Percentiles rank a stretch among this genome's conserved stretches.
These are phyloP conservation scores for Sylvilagus floridanus DNA, from an alignment of 2,797 vertebrate genomes.

Conservation along the genomic window DNA sequence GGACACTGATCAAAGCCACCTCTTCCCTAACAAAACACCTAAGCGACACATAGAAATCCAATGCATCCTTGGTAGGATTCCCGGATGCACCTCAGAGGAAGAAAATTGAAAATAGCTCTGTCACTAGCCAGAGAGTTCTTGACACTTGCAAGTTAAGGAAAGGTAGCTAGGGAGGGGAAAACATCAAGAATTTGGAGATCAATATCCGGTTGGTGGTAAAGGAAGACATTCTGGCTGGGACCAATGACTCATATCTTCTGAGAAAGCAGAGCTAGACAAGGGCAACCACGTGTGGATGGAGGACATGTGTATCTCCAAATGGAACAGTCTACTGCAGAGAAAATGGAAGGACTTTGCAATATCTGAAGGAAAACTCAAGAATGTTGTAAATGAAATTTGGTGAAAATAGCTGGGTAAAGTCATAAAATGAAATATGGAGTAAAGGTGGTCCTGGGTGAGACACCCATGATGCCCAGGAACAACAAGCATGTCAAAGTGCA, in stretches of 20 bases:
- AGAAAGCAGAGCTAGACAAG: not conserved
- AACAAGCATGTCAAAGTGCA: not conserved
- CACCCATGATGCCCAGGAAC: not conserved
- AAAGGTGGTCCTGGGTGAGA: not conserved
- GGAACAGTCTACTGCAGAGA: not conserved
- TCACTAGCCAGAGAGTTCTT: not conserved
- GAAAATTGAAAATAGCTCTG: fast-evolving
- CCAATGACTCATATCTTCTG: not conserved
- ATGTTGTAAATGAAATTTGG: not conserved
- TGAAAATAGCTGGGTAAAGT: not conserved
- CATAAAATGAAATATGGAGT: not conserved
- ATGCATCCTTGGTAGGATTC: not conserved
- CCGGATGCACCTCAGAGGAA: not conserved
- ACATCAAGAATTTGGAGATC: not conserved
- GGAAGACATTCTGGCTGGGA: not conserved
- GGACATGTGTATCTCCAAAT: not conserved
- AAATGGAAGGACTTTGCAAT: not conserved
- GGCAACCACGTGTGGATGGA: not conserved
- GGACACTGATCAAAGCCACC: not conserved
- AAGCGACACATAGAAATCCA: not conserved
- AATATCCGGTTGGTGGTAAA: not conserved
- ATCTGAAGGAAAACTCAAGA: not conserved
- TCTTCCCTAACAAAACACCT: too few species aligned
- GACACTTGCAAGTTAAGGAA: not conserved
- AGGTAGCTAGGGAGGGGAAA: not conserved